Percentiles rank a stretch among this genome's conserved stretches.
These are phyloP conservation scores for Salticus scenicus DNA, from an alignment of 2,888 invertebrate species.

Conservation along the genomic window DNA sequence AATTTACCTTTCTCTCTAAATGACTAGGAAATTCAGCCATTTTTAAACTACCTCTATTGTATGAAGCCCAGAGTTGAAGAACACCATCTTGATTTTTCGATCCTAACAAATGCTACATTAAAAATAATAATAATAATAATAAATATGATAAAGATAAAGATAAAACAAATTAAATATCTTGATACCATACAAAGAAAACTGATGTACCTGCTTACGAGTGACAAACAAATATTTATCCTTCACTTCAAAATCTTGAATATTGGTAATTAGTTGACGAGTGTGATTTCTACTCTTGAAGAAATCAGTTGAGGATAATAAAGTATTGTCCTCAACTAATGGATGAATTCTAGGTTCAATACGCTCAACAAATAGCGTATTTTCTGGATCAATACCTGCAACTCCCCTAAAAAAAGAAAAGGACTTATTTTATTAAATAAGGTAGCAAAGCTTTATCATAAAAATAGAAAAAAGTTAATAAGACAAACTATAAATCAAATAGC, in stretches of 20 bases:
- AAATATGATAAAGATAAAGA: too few species aligned
- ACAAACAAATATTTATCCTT: constrained; percentile 91
- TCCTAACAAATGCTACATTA: constrained; percentile 66
- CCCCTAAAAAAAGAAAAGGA: constrained; percentile 74
- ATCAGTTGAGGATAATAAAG: constrained; percentile 76
- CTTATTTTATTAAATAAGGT: too few species aligned
- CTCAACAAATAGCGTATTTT: constrained; percentile 79
- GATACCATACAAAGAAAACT: too few species aligned
- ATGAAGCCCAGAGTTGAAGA: constrained; percentile 85
- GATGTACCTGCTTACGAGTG: constrained; percentile 81
- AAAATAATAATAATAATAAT: constrained; percentile 18
- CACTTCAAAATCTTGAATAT: constrained; percentile 88
- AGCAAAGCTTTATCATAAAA: too few species aligned
- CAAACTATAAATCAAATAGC: too few species aligned
- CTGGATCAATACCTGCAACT: constrained; percentile 72
- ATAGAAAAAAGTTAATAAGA: too few species aligned
- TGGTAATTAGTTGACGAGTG: constrained; percentile 79
- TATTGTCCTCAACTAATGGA: too few species aligned
- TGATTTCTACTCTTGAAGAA: constrained; percentile 73
- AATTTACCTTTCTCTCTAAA: constrained; percentile 76
- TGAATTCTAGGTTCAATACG: constrained; percentile 81
- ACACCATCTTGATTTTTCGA: constrained; percentile 70
- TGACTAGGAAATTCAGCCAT: constrained; percentile 86
- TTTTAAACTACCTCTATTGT: constrained; percentile 83
- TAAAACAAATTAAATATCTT: too few species aligned